Base-by-base conservation (phyloP, 1,140 invertebrate species). In the Ooceraea biroi region DNA sequence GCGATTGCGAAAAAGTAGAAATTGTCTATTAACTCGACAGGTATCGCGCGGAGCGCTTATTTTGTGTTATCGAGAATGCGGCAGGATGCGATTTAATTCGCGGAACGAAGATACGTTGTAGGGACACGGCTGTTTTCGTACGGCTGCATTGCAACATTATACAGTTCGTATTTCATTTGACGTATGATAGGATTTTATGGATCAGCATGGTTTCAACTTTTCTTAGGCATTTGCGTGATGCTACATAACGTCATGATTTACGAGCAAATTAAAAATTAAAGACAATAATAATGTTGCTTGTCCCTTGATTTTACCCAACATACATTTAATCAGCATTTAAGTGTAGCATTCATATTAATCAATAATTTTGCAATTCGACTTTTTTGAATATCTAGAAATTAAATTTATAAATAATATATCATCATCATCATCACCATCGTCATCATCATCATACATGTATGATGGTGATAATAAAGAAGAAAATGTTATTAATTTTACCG, bases 101-200 rank as follows among this genome's bases (percentile, higher is more conserved):
- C 2, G 0, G 3, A 0, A 11, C 14, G 60, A 60, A 74, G 46
- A 46, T 60, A 27, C 44, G 0, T 46, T 30, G 4, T 17, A 17
- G 17, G 14, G 36, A 46, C 25, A 46, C 46, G 2, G 17, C 0
- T 11, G 1, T 74, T 60, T 8, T 74, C 36, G 7, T 74, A 60
- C 72, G 17, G 11, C 36, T 60, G 5, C 72, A 74, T 74, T 60
- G 46, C 72, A 74, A 61, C 72, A 17, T 74, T 27, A 74, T 74
- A 74, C 22, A 74, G 72, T 74, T 74, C 17, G 72, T 74, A 74
- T 60, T 74, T 74, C 27, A 60, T 60, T 46, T 4, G 41, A 74
- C 11, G 4, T 17, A 60, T 19, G n/a, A 1, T 22, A 5, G 8
- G 30, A 44, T 60, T 3, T 46, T 22, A 44, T 74, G 25, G 10